These are phyloP conservation scores for Cryptotermes secundus DNA, from an alignment of 1,140 invertebrate species.

Conservation along the genomic window DNA sequence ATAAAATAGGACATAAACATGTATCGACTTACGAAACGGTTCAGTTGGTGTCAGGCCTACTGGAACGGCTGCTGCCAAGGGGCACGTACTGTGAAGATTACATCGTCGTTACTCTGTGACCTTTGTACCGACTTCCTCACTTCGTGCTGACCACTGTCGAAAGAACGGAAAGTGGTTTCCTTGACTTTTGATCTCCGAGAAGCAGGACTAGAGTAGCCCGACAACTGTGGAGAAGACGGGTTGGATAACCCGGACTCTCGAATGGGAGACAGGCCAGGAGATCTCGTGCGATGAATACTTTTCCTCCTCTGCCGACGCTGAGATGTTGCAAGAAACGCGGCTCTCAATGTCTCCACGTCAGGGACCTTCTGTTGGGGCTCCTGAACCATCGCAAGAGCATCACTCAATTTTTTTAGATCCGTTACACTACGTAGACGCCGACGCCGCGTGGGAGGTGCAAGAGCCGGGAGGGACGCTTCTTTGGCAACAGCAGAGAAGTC, in stretches of 20 bases:
- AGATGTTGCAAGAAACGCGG: not conserved
- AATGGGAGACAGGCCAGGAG: conserved; percentile 63
- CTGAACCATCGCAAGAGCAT: conserved; percentile 44
- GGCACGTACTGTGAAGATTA: conserved; percentile 39
- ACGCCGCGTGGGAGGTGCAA: conserved; percentile 39
- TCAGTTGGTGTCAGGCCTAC: not conserved
- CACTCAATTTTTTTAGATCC: conserved; percentile 52
- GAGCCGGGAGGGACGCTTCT: conserved; percentile 39
- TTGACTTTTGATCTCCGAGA: not conserved
- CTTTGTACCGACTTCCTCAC: not conserved
- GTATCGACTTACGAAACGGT: no score
- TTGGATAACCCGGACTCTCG: conserved; percentile 72
- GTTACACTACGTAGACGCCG: conserved; percentile 44
- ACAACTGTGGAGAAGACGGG: conserved; percentile 61
- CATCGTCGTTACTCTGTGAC: not conserved
- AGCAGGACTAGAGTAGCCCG: not conserved
- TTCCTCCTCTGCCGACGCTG: conserved; percentile 48
- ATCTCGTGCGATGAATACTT: conserved; percentile 49
- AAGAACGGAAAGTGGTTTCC: not conserved
- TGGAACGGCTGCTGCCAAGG: conserved; percentile 20
- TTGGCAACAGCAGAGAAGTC: not conserved
- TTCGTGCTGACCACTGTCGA: not conserved
- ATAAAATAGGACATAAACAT: no score
- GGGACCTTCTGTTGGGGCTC: conserved; percentile 32
- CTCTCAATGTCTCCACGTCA: conserved; percentile 33